Evolutionary conservation across 1,140 invertebrate species (phyloP), one percentile per base, ranked within the genome.

Genomic region (Rhizoglyphus robini): DNA sequence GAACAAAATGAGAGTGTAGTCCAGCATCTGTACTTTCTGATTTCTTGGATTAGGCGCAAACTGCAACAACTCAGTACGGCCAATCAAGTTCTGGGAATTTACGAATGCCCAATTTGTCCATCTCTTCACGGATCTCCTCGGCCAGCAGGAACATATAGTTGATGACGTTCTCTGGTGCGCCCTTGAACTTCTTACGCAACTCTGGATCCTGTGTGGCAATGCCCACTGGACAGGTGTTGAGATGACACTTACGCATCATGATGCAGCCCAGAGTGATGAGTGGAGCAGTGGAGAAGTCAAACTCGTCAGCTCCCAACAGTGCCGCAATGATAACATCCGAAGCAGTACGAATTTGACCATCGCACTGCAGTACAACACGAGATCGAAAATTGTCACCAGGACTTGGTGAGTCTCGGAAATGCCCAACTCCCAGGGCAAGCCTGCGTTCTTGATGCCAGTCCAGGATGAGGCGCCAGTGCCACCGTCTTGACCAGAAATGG

Each of bases 201-300:
- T 86, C 81, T 0, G 95, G 95, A 81, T 99, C 96, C 79, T 81
- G 92, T 0, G 96, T 99, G 1, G 95, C 95, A 72, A 99, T 90
- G 67, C 96, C 96, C 61, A 99, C 96, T 0, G 96, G 96, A 73
- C 96, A 99, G 29, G 96, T 99, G 77, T 99, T 99, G 65, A 99
- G 79, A 77, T 99, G 96, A 75, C 96, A 99, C 76, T 99, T 99
- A 60, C 96, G 81, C 96, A 99, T 99, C 96, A 99, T 98, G 5
- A 94, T 99, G 74, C 96, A 99, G 11, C 96, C 84, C 76, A 99
- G 84, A 0, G 88, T 91, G 75, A 99, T 98, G 46, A 99, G 78
- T 0, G 96, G 95, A 4, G 95, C 95, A 15, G 96, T 99, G 73
- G 91, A 95, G 74, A 97, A 92, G n/a, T 95, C 96, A 78, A 97